Evolutionary conservation across 1,140 invertebrate species (phyloP).

Genomic region (Drosophila santomea): DNA sequence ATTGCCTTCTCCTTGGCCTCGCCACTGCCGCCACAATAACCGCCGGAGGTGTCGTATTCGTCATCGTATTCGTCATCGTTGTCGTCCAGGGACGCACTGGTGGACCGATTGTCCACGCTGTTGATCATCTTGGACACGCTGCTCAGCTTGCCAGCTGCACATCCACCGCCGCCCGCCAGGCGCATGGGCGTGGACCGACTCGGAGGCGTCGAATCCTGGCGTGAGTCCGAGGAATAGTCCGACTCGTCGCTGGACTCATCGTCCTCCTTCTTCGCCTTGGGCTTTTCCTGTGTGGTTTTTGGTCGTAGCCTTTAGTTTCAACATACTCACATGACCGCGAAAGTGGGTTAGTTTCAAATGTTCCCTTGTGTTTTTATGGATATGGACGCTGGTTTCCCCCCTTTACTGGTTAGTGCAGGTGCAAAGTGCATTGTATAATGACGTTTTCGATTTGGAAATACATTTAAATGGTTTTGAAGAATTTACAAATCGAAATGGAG

Average conservation of each 20-base stretch:
- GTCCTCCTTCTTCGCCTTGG: slow-evolving; percentile 50
- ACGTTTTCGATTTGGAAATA: not conserved
- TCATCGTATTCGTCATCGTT: slow-evolving; percentile 69
- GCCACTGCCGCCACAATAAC: not conserved
- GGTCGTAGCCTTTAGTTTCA: not conserved
- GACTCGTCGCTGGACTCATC: slow-evolving; percentile 78
- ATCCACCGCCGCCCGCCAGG: slow-evolving; percentile 25
- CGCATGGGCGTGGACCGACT: slow-evolving; percentile 42
- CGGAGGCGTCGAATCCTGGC: slow-evolving; percentile 55
- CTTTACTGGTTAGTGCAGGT: slow-evolving; percentile 19
- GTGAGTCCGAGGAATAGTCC: slow-evolving; percentile 76
- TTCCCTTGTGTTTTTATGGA: not conserved
- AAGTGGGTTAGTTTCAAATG: not conserved
- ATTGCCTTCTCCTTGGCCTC: slow-evolving; percentile 44
- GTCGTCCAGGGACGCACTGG: slow-evolving; percentile 75
- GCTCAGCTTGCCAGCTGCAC: slow-evolving; percentile 21
- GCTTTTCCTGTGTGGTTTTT: slow-evolving; percentile 45
- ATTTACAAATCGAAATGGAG: slow-evolving; percentile 1
- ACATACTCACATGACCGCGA: not conserved
- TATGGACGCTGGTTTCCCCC: not conserved
- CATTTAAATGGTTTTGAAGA: not conserved
- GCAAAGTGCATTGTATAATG: slow-evolving; percentile 3
- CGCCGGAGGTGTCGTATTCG: slow-evolving; percentile 52
- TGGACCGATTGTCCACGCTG: slow-evolving; percentile 66
- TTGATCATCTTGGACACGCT: slow-evolving; percentile 70